These are phyloP conservation scores for Allolobophora icterica DNA, from an alignment of 2,888 invertebrate genomes.

Conservation along the genomic window DNA sequence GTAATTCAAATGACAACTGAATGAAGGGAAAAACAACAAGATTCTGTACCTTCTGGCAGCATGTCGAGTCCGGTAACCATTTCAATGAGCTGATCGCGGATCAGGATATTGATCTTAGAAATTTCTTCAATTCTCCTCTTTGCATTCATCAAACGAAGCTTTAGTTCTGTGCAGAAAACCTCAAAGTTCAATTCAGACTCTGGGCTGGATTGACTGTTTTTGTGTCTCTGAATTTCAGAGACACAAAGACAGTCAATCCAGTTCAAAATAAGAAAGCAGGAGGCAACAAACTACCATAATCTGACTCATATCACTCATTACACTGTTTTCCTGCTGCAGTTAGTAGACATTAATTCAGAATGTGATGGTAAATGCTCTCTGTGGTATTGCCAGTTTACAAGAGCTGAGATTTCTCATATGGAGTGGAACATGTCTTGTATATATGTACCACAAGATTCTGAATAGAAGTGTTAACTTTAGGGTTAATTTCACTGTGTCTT, in stretches of 20 bases:
- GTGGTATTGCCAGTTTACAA: no score
- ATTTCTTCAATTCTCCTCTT: constrained; percentile 34
- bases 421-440: no score
- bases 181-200: background rate
- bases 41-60: constrained; percentile 28
- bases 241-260: background rate
- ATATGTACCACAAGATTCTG: no score
- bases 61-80: constrained; percentile 27
- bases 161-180: background rate
- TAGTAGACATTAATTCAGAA: no score
- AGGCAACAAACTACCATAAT: background rate
- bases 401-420: no score
- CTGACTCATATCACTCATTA: background rate
- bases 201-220: background rate
- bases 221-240: background rate
- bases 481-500: no score
- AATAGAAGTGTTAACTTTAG: no score
- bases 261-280: background rate
- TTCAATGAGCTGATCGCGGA: constrained; percentile 22
- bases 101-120: constrained; percentile 5
- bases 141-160: constrained; percentile 18
- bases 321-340: no score
- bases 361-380: no score
- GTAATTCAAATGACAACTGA: background rate
- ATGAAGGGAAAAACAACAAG: background rate